Evolutionary conservation across 2,113 vertebrate genomes (phyloP).

Genomic region (Agelaius tricolor): DNA sequence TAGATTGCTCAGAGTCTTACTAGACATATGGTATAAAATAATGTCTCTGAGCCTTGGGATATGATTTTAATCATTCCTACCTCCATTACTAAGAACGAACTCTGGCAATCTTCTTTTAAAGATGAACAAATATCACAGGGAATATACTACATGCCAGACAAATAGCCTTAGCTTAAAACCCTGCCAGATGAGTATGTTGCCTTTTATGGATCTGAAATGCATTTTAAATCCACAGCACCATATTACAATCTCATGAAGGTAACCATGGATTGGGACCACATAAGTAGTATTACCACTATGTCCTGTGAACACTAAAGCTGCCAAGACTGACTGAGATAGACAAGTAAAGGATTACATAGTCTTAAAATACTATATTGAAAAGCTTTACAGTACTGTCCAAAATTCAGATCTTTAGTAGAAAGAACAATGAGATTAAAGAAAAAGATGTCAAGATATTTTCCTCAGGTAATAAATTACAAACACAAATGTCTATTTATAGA

Average conservation of each 20-base stretch:
- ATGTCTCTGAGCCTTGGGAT: slow-evolving; percentile 8
- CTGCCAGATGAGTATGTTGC: background rate
- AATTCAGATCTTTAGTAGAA: background rate
- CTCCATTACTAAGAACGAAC: background rate
- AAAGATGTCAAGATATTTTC: background rate
- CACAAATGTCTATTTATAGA: background rate
- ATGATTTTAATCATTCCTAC: slow-evolving; percentile 43
- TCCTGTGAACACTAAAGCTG: background rate
- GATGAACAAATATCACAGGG: slow-evolving; percentile 24
- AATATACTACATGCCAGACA: slow-evolving; percentile 7
- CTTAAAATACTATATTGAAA: background rate
- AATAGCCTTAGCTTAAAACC: background rate
- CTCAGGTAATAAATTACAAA: background rate
- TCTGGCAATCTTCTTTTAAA: slow-evolving; percentile 18
- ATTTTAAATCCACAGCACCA: background rate
- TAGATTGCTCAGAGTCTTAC: background rate
- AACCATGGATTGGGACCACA: background rate
- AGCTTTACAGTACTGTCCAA: background rate
- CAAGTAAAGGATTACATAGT: background rate
- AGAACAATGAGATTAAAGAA: background rate
- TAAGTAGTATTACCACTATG: background rate
- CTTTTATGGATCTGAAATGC: slow-evolving; percentile 23
- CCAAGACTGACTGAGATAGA: background rate
- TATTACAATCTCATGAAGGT: background rate
- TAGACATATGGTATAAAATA: slow-evolving; percentile 1